Conservation (phyloP, 1,140 invertebrate genomes). For the Diabrotica virgifera region DNA sequence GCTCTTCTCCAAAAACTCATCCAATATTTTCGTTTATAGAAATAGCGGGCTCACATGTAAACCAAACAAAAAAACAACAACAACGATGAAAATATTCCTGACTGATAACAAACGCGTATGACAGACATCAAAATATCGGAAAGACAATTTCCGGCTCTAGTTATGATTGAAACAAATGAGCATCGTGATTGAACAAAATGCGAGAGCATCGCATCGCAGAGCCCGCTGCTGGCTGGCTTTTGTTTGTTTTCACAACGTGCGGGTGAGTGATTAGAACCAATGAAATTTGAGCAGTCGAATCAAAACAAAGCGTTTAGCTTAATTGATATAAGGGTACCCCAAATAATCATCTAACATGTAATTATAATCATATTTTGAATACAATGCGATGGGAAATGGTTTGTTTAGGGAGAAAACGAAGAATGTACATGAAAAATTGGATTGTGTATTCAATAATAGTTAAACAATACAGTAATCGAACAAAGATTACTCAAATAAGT, state of each 20-base stretch:
- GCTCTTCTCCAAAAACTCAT: no score
- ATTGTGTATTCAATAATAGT: no score
- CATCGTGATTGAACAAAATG: conserved; percentile 22
- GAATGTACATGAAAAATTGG: no score
- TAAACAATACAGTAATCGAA: no score
- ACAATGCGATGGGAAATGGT: no score
- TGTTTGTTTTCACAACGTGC: conserved; percentile 28
- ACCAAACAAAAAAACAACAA: no score
- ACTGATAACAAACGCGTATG: conserved; percentile 8
- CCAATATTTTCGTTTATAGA: no score
- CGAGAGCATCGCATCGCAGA: conserved; percentile 12
- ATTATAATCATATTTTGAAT: background rate
- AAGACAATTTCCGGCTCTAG: conserved; percentile 29
- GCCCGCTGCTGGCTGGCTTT: conserved; percentile 9
- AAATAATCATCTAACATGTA: background rate
- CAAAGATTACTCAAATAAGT: no score
- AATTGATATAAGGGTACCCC: conserved; percentile 23
- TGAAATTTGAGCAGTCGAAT: conserved; percentile 30
- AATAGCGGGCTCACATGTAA: no score
- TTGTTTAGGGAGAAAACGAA: no score
- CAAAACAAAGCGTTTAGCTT: conserved; percentile 25
- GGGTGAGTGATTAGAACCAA: conserved; percentile 32
- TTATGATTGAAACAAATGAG: conserved; percentile 32
- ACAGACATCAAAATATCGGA: conserved; percentile 22
- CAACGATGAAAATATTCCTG: no score